phyloP scores from a whole-genome alignment of 2,888 invertebrate genomes.

The Campoplex nolae region DNA sequence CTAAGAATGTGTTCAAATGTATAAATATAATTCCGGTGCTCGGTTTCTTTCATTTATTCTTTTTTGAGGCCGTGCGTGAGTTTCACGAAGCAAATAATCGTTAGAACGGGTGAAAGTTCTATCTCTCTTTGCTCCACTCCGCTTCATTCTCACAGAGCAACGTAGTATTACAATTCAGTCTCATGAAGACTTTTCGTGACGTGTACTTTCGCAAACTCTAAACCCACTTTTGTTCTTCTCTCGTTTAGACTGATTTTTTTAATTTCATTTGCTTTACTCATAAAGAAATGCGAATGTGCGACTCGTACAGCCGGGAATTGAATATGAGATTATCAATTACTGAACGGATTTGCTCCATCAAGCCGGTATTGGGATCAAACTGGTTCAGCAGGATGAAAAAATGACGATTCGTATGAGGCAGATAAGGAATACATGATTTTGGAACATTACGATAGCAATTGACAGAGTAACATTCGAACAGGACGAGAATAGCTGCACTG shows the following conservation, averaged over 20 bases:
- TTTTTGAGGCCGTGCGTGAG: slow-evolving; percentile 47
- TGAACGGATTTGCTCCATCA: not conserved
- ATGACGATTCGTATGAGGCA: not conserved
- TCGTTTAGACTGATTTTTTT: slow-evolving; percentile 5
- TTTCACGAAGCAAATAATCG: slow-evolving; percentile 59
- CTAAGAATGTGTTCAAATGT: not conserved
- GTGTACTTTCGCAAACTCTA: slow-evolving; percentile 55
- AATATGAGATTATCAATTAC: not conserved
- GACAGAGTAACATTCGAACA: no score
- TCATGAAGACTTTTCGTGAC: slow-evolving; percentile 27
- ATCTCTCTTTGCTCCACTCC: slow-evolving; percentile 55
- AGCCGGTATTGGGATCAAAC: not conserved
- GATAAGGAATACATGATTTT: not conserved
- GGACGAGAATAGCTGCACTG: not conserved
- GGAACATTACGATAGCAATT: not conserved
- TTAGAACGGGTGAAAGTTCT: slow-evolving; percentile 65
- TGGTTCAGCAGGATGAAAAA: not conserved
- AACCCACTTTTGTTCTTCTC: slow-evolving; percentile 39
- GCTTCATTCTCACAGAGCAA: slow-evolving; percentile 40
- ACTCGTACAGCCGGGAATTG: not conserved
- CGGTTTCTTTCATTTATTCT: slow-evolving; percentile 46
- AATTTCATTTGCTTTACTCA: not conserved
- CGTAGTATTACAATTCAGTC: slow-evolving; percentile 44
- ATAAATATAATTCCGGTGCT: slow-evolving; percentile 7
- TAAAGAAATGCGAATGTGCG: not conserved